Conservation (phyloP, 2,888 invertebrate genomes). For the Taphrorychus bicolor region DNA sequence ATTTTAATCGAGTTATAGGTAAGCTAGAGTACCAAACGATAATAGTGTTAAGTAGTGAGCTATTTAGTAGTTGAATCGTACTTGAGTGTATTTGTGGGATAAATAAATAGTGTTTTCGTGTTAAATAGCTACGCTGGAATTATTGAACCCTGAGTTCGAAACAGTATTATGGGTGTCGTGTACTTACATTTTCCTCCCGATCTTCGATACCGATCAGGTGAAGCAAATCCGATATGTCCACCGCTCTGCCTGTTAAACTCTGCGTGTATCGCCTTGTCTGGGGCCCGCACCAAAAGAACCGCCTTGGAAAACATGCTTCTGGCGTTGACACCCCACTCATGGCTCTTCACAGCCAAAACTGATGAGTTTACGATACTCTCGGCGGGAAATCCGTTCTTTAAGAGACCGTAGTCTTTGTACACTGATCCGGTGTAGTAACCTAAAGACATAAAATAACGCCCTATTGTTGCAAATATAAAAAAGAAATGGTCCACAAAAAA, state of each 20-base stretch:
- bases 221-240: slow-evolving; percentile 81
- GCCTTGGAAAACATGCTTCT: slow-evolving; percentile 70
- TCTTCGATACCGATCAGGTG: slow-evolving; percentile 69
- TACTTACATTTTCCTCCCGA: slow-evolving; percentile 67
- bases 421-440: slow-evolving; percentile 80
- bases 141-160: no score
- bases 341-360: slow-evolving; percentile 80
- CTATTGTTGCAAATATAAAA: no score
- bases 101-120: no score
- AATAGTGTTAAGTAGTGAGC: no score
- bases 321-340: slow-evolving; percentile 72
- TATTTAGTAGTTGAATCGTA: no score
- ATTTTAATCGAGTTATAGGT: no score
- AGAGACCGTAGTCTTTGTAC: slow-evolving; percentile 80
- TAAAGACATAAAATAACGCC: no score
- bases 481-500: not conserved
- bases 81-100: no score
- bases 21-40: no score
- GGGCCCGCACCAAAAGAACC: slow-evolving; percentile 74
- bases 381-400: slow-evolving; percentile 81
- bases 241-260: slow-evolving; percentile 83
- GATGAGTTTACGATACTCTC: slow-evolving; percentile 79
- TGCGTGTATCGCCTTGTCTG: slow-evolving; percentile 76
- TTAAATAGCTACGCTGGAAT: no score
- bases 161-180: no score